Conservation (phyloP, 2,888 invertebrate species). For the Leptopilina syphax region DNA sequence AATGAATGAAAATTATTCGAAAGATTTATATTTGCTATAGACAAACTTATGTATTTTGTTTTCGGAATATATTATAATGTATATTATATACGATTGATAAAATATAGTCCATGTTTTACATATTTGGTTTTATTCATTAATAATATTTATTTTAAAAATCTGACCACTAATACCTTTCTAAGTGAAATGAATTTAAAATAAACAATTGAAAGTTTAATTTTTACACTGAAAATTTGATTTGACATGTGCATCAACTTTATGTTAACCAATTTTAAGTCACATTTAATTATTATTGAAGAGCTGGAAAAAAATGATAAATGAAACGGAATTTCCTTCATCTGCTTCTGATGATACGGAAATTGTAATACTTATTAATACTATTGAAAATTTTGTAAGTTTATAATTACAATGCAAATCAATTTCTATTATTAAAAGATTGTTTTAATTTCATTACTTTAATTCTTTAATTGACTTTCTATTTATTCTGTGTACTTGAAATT, state of each 20-base stretch:
- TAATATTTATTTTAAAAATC: neutral
- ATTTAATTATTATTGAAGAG: neutral
- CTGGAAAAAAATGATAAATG: slow-evolving; percentile 1
- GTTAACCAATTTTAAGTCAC: neutral
- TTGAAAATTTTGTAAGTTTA: slow-evolving; percentile 66
- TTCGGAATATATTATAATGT: slow-evolving; percentile 45
- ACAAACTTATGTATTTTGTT: neutral
- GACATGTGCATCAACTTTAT: too few species aligned
- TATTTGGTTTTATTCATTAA: neutral
- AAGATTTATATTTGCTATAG: neutral
- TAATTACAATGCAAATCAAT: slow-evolving; percentile 3
- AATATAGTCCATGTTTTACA: slow-evolving; percentile 49
- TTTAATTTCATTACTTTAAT: neutral
- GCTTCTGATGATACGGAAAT: slow-evolving; percentile 48
- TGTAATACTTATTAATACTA: slow-evolving; percentile 57
- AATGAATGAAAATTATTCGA: neutral
- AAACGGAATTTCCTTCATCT: neutral
- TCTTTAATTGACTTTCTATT: neutral
- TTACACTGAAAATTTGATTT: too few species aligned
- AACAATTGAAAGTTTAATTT: too few species aligned
- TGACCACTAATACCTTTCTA: too few species aligned
- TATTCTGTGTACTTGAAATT: neutral
- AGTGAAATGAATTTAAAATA: too few species aligned
- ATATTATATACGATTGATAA: slow-evolving; percentile 49
- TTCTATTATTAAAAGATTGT: neutral